Evolutionary conservation across 2,113 vertebrate species (phyloP).

Genomic region (Pithys albifrons): DNA sequence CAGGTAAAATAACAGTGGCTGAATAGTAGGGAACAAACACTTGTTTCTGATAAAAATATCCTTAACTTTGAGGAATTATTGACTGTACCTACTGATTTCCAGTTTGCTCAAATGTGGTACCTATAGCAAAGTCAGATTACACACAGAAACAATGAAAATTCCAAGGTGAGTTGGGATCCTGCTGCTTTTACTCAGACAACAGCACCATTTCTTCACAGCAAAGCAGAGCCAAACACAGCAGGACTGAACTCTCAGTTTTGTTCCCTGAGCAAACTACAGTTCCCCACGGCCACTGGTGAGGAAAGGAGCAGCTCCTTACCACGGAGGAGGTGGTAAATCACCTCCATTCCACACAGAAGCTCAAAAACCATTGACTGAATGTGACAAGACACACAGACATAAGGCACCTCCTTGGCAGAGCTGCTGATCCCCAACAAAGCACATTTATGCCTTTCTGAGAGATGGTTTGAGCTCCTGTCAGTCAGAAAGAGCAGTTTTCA

Average conservation of each 20-base stretch:
- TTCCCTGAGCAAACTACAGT: not conserved
- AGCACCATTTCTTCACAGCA: not conserved
- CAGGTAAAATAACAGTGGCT: not conserved
- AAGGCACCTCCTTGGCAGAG: not conserved
- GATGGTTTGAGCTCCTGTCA: accelerated
- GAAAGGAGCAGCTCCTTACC: not conserved
- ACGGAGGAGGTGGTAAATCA: not conserved
- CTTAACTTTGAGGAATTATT: not conserved
- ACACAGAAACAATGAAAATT: not conserved
- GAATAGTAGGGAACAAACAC: not conserved
- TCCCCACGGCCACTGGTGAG: not conserved
- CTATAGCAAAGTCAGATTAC: not conserved
- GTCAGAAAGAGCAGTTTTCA: not conserved
- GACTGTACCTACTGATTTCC: not conserved
- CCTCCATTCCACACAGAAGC: not conserved
- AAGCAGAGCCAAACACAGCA: not conserved
- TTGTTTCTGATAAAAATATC: not conserved
- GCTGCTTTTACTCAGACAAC: not conserved
- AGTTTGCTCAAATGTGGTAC: not conserved
- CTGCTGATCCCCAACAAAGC: not conserved
- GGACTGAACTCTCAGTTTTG: not conserved
- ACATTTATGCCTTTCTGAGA: not conserved
- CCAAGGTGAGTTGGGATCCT: not conserved
- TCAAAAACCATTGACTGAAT: not conserved
- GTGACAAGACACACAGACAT: not conserved